These are phyloP conservation scores for Rynchops niger DNA, from an alignment of 2,113 vertebrate species.

Conservation along the genomic window DNA sequence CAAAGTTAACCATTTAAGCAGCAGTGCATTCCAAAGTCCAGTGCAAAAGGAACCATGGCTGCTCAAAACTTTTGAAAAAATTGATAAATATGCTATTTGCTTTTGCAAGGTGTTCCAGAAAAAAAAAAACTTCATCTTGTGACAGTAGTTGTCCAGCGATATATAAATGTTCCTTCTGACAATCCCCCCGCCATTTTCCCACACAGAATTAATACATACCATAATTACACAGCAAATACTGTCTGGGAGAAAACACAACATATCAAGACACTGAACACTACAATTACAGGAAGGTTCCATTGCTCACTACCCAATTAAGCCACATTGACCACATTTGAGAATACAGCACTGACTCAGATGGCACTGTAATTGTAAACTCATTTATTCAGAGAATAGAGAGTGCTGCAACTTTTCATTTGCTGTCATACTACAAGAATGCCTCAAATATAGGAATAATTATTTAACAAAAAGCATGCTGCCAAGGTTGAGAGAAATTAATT, in stretches of 20 bases:
- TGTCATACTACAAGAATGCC: background rate
- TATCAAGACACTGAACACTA: background rate
- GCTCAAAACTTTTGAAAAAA: background rate
- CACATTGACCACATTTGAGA: background rate
- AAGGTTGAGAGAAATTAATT: slow-evolving; percentile 64
- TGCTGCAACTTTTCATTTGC: background rate
- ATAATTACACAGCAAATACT: background rate
- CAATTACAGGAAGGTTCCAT: background rate
- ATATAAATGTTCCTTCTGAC: background rate
- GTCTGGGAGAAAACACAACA: background rate
- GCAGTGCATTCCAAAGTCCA: background rate
- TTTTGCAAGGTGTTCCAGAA: background rate
- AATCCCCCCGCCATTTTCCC: rapidly evolving
- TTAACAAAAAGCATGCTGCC: slow-evolving; percentile 40
- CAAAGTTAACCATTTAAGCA: background rate
- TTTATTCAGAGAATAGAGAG: background rate
- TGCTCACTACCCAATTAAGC: background rate
- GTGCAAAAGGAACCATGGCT: background rate
- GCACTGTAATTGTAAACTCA: background rate
- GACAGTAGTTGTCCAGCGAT: background rate
- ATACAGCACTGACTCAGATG: background rate
- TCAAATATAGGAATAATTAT: slow-evolving; percentile 52
- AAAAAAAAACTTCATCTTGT: background rate
- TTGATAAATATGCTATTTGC: background rate
- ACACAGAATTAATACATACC: background rate